A percentile compares a stretch with the other conserved stretches of the same genome.
Conservation (phyloP, 2,888 invertebrate species). For the Unio delphinus region DNA sequence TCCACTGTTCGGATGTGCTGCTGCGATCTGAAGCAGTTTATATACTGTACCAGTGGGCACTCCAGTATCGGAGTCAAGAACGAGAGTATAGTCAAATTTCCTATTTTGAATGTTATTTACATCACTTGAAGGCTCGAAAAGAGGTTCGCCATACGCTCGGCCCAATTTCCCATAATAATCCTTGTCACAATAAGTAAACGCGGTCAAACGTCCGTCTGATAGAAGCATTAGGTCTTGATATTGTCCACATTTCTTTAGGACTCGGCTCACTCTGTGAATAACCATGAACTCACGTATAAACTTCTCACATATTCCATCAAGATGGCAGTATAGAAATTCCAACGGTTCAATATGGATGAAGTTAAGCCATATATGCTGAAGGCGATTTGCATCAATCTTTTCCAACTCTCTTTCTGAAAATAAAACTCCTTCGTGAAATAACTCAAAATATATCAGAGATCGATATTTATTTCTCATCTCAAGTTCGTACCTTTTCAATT, state of each 20-base stretch:
- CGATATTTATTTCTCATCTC: conserved; percentile 16
- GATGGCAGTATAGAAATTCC: conserved; percentile 3
- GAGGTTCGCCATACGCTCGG: conserved; percentile 11
- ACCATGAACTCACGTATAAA: conserved; percentile 21
- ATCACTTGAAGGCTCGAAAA: conserved; percentile 16
- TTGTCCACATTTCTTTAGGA: conserved; percentile 29
- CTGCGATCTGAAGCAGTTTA: conserved; percentile 17
- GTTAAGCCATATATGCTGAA: conserved; percentile 13
- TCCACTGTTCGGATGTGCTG: conserved; percentile 14
- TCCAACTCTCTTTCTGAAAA: conserved; percentile 2
- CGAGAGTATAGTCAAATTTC: neutral
- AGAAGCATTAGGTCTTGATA: conserved; percentile 31
- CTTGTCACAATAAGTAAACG: conserved; percentile 22
- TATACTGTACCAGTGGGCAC: conserved; percentile 9
- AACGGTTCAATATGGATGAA: conserved; percentile 2
- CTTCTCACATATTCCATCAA: conserved; percentile 7
- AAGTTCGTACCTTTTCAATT: conserved; percentile 9
- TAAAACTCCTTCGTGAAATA: conserved; percentile 9
- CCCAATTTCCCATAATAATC: conserved; percentile 12
- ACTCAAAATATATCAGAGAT: conserved; percentile 6
- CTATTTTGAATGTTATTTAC: conserved; percentile 15
- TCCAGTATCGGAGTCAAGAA: conserved; percentile 23
- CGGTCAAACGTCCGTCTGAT: conserved; percentile 13
- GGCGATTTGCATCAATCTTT: conserved; percentile 5
- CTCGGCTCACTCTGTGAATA: conserved; percentile 21